A percentile compares a stretch with the other conserved stretches of the same genome.
Evolutionary conservation across 2,888 invertebrate genomes (phyloP).

Genomic region (Pecten maximus): DNA sequence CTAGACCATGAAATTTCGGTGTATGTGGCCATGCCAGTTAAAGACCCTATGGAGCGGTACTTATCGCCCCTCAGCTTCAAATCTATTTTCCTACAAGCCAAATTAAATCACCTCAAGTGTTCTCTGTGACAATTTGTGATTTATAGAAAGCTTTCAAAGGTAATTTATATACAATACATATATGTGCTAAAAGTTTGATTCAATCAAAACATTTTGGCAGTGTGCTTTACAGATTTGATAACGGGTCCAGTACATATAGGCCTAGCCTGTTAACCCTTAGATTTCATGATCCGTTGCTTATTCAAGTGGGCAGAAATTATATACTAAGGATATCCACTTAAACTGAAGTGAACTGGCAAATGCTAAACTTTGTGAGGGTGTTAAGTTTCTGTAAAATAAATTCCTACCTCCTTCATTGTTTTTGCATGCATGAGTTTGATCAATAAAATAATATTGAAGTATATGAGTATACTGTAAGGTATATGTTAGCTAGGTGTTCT

Average conservation of each 20-base stretch:
- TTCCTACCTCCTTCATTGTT: not conserved
- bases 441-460: not conserved
- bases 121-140: slow-evolving; percentile 22
- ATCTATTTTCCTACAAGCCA: slow-evolving; percentile 33
- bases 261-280: not conserved
- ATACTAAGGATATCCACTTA: slow-evolving; percentile 14
- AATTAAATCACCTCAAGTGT: slow-evolving; percentile 30
- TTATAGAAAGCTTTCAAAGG: slow-evolving; percentile 32
- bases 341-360: slow-evolving; percentile 21
- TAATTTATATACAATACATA: slow-evolving; percentile 18
- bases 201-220: slow-evolving; percentile 28
- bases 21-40: not conserved
- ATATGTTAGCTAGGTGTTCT: not conserved
- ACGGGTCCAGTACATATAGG: not conserved
- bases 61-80: slow-evolving; percentile 17
- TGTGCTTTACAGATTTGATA: not conserved
- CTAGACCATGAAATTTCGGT: slow-evolving; percentile 25
- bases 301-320: slow-evolving; percentile 27
- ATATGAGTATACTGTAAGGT: not conserved
- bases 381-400: slow-evolving; percentile 10
- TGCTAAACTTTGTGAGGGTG: not conserved
- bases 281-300: slow-evolving; percentile 22
- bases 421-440: slow-evolving; percentile 29
- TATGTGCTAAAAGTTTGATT: slow-evolving; percentile 13
- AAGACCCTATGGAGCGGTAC: not conserved